phyloP scores from a whole-genome alignment of 1,140 invertebrate genomes.

The Cyclargus thomasi region DNA sequence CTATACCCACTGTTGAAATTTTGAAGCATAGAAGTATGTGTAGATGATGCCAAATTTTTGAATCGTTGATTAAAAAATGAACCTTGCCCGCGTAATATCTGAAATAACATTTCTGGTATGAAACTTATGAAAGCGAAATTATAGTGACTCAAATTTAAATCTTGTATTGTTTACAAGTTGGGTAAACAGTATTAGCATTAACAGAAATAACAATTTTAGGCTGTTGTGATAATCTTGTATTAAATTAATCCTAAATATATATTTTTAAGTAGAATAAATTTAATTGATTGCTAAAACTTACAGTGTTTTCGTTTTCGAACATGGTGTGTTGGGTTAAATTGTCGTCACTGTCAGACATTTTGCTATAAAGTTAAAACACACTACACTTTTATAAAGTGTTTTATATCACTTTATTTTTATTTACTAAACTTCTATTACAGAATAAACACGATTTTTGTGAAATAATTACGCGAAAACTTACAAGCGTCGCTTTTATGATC shows the following conservation, averaged over 20 bases:
- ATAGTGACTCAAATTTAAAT: not conserved
- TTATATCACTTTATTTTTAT: not conserved
- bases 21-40: conserved; percentile 30
- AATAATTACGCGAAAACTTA: not conserved
- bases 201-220: no score
- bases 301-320: conserved; percentile 29
- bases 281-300: conserved; percentile 21
- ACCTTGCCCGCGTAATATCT: conserved; percentile 2
- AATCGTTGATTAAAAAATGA: conserved; percentile 27
- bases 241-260: conserved; percentile 10
- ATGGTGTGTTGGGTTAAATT: conserved; percentile 29
- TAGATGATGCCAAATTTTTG: conserved; percentile 33
- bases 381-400: not conserved
- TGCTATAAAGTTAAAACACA: not conserved
- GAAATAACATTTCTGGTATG: not conserved
- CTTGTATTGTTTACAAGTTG: no score
- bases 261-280: not conserved
- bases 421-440: not conserved
- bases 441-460: not conserved
- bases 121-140: not conserved
- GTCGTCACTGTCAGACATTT: conserved; percentile 39
- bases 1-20: conserved; percentile 28
- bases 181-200: no score
- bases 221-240: not conserved
- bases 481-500: not conserved